A percentile compares a stretch with the other conserved stretches of the same genome.
Conservation (phyloP, 1,140 invertebrate species). For the Saccostrea echinata region DNA sequence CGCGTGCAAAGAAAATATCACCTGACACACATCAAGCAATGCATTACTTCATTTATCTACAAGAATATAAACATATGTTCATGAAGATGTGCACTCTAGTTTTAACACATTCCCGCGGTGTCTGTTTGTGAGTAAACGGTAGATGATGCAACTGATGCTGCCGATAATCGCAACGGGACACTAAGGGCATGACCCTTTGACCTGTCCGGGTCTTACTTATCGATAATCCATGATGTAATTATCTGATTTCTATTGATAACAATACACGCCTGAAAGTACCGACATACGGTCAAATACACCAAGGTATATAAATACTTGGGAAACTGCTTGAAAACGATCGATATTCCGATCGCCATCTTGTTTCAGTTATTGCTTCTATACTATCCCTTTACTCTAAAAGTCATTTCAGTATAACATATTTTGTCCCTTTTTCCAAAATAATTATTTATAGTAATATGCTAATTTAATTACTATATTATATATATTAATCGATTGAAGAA, state of each 20-base stretch:
- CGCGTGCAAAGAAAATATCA: too few relatives aligned
- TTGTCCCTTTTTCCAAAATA: too few relatives aligned
- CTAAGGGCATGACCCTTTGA: slow-evolving; percentile 1
- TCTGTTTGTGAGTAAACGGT: neutral
- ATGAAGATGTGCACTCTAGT: neutral
- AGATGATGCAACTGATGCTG: slow-evolving; percentile 12
- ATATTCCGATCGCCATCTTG: slow-evolving; percentile 2
- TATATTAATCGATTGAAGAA: too few relatives aligned
- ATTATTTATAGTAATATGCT: too few relatives aligned
- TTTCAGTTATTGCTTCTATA: neutral
- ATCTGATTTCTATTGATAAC: neutral
- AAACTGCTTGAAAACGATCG: neutral
- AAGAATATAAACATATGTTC: neutral
- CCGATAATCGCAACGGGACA: neutral
- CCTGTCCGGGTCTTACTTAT: slow-evolving; percentile 4
- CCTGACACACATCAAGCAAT: too few relatives aligned
- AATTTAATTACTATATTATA: too few relatives aligned
- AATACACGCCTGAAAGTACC: neutral
- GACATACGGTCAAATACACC: slow-evolving; percentile 30
- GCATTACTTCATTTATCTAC: neutral
- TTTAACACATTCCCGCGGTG: neutral
- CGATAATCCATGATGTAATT: slow-evolving; percentile 9
- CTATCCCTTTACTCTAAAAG: too few relatives aligned
- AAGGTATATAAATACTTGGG: neutral
- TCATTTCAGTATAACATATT: too few relatives aligned